Evolutionary conservation across 2,113 vertebrate species (phyloP).

Genomic region (Myiopsitta monachus): DNA sequence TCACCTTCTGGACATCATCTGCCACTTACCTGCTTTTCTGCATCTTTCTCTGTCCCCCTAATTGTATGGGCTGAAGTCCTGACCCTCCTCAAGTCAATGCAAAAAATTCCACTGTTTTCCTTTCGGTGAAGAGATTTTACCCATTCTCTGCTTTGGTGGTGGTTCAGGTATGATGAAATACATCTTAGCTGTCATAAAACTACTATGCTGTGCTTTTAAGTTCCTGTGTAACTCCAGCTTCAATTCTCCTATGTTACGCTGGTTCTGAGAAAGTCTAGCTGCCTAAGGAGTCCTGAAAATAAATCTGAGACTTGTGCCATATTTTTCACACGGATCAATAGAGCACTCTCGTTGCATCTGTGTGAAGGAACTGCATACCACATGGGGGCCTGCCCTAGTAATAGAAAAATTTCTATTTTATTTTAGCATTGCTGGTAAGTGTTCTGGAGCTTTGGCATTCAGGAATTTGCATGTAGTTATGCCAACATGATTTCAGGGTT

Average conservation of each 20-base stretch:
- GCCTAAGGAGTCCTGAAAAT: not conserved
- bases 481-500: not conserved
- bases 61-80: not conserved
- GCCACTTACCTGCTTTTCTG: not conserved
- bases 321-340: not conserved
- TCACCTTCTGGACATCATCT: not conserved
- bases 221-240: not conserved
- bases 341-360: not conserved
- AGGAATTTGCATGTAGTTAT: not conserved
- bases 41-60: not conserved
- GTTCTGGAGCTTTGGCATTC: not conserved
- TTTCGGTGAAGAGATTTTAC: not conserved
- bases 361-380: not conserved
- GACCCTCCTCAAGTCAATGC: not conserved
- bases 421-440: not conserved
- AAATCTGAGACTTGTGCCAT: not conserved
- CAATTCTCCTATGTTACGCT: not conserved
- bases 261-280: not conserved
- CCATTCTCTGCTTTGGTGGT: not conserved
- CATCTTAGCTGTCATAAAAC: not conserved
- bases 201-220: not conserved
- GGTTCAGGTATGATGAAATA: not conserved
- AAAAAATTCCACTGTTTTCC: not conserved
- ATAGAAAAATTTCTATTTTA: not conserved
- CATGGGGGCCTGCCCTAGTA: not conserved